Percentiles rank a stretch among this genome's conserved stretches.
phyloP scores from a whole-genome alignment of 2,888 invertebrate genomes.

The Cecidostiba fungosa region DNA sequence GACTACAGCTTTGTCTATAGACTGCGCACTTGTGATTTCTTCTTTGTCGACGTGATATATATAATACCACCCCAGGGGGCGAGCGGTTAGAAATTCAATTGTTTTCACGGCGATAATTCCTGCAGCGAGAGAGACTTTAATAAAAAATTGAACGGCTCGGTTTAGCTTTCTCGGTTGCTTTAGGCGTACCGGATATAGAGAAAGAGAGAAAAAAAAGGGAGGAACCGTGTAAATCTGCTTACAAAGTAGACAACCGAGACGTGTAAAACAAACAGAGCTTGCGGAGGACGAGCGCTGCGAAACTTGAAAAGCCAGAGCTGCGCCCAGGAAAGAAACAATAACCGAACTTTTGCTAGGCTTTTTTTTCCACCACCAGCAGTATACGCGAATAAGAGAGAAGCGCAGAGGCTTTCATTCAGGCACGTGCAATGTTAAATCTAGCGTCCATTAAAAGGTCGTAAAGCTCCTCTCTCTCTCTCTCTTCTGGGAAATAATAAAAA shows the following conservation, averaged over 20 bases:
- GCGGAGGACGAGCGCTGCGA: background rate
- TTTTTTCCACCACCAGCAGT: background rate
- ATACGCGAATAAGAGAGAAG: background rate
- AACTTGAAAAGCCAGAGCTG: conserved; percentile 22
- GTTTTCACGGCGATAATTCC: conserved; percentile 31
- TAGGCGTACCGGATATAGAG: background rate
- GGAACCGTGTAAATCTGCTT: conserved; percentile 44
- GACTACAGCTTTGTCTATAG: conserved; percentile 39
- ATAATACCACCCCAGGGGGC: background rate
- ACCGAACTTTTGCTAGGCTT: conserved; percentile 31
- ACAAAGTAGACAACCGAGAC: conserved; percentile 36
- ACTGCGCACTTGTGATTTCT: conserved; percentile 53
- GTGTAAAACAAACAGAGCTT: conserved; percentile 4
- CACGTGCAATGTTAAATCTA: conserved; percentile 69
- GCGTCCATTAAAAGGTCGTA: conserved; percentile 73
- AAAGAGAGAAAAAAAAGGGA: background rate
- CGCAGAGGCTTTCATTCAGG: conserved; percentile 37
- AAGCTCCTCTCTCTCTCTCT: conserved; percentile 64
- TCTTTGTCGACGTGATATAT: conserved; percentile 43
- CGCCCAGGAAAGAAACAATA: conserved; percentile 43
- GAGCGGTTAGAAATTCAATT: conserved; percentile 55
- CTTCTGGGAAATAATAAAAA: conserved; percentile 63
- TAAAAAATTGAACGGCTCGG: background rate
- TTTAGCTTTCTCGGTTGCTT: background rate
- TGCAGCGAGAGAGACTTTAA: conserved; percentile 1